Evolutionary conservation across 1,140 invertebrate genomes (phyloP).

Genomic region (Bombyx mandarina): DNA sequence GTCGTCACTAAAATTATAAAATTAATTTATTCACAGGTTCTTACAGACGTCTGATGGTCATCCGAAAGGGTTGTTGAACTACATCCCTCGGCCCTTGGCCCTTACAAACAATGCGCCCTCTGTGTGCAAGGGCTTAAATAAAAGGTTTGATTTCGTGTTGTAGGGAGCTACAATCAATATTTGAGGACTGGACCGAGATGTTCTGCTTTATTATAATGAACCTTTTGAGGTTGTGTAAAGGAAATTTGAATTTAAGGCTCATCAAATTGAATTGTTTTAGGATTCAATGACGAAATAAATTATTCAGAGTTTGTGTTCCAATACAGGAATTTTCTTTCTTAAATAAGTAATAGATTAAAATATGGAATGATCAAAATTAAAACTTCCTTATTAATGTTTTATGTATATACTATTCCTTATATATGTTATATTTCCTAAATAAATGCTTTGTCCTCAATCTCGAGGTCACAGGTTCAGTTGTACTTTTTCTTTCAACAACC

Average conservation of each 20-base stretch:
- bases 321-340: neutral
- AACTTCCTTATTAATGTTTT: no score
- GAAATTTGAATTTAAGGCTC: no score
- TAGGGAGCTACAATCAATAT: slow-evolving; percentile 56
- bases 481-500: no score
- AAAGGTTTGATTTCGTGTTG: slow-evolving; percentile 70
- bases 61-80: slow-evolving; percentile 61
- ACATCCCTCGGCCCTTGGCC: slow-evolving; percentile 40
- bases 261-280: neutral
- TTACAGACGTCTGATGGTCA: slow-evolving; percentile 32
- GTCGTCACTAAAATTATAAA: no score
- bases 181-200: slow-evolving; percentile 46
- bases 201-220: slow-evolving; percentile 50
- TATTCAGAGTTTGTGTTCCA: neutral
- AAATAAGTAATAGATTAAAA: no score
- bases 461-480: no score
- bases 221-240: slow-evolving; percentile 31
- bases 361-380: no score
- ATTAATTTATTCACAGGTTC: no score
- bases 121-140: slow-evolving; percentile 66
- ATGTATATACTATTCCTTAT: no score
- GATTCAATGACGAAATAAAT: neutral
- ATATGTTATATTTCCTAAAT: no score
- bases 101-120: slow-evolving; percentile 52
- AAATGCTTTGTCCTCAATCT: no score